Percentiles rank a stretch among this genome's conserved stretches.
These are phyloP conservation scores for Harpagoxenus sublaevis DNA, from an alignment of 2,888 invertebrate species.

Conservation along the genomic window DNA sequence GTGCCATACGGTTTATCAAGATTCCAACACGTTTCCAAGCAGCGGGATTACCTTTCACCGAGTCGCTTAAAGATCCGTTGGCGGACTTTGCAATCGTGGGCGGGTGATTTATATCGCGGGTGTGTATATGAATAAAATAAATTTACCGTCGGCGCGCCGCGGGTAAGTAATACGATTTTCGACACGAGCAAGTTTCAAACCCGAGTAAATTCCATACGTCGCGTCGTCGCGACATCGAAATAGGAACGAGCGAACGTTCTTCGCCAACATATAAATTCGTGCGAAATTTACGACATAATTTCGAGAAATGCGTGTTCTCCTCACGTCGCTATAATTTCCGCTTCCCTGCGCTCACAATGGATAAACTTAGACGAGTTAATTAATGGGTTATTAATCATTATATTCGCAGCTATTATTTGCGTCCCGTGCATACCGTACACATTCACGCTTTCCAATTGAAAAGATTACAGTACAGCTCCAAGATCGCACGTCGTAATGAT, in stretches of 20 bases:
- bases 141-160: background rate
- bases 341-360: background rate
- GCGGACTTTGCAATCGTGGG: conserved; percentile 30
- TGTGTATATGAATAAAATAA: conserved; percentile 17
- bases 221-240: background rate
- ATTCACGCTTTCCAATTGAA: conserved; percentile 19
- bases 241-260: conserved; percentile 1
- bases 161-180: conserved; percentile 25
- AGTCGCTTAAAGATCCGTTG: conserved; percentile 46
- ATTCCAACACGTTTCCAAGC: conserved; percentile 71
- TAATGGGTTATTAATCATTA: conserved; percentile 31
- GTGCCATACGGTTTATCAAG: conserved; percentile 64
- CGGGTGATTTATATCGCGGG: conserved; percentile 56
- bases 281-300: background rate
- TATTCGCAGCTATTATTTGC: background rate
- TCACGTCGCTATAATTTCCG: background rate
- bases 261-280: conserved; percentile 23
- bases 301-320: background rate
- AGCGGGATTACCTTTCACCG: conserved; percentile 68
- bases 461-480: background rate
- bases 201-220: conserved; percentile 11
- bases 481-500: conserved; percentile 31
- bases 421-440: background rate
- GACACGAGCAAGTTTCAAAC: conserved; percentile 32
- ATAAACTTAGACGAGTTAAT: conserved; percentile 27